Conservation (phyloP, 2,888 invertebrate species). For the Meteorus cinctellus region DNA sequence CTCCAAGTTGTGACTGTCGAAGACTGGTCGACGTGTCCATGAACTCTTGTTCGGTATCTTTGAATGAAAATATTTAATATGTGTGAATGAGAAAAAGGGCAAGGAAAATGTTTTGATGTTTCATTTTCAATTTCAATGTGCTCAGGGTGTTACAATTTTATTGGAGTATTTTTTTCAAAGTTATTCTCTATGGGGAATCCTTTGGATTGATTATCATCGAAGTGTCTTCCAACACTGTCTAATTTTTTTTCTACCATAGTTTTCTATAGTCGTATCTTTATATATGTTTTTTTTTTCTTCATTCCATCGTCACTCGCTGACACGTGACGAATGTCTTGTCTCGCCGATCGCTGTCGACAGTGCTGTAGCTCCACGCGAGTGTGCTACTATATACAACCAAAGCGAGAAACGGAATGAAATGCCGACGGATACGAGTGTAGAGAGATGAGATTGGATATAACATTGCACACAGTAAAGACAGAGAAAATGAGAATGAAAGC, state of each 20-base stretch:
- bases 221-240: background rate
- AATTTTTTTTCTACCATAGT: slow-evolving; percentile 10
- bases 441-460: slow-evolving; percentile 11
- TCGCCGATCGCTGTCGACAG: slow-evolving; percentile 59
- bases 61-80: background rate
- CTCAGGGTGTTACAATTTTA: background rate
- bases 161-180: background rate
- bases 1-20: slow-evolving; percentile 23
- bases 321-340: slow-evolving; percentile 61
- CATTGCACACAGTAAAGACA: slow-evolving; percentile 20
- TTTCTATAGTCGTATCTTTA: background rate
- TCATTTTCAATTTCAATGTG: background rate
- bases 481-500: slow-evolving; percentile 1
- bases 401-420: slow-evolving; percentile 33
- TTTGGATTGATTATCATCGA: slow-evolving; percentile 2
- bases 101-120: background rate
- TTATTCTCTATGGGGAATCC: background rate
- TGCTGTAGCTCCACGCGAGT: slow-evolving; percentile 16
- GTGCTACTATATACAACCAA: slow-evolving; percentile 36
- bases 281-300: slow-evolving; percentile 47
- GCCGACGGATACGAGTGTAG: slow-evolving; percentile 38
- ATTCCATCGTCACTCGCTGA: slow-evolving; percentile 47
- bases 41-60: background rate
- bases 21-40: slow-evolving; percentile 28
- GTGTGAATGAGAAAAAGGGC: background rate